phyloP scores from a whole-genome alignment of 2,888 invertebrate genomes.

The Ophion costatus region DNA sequence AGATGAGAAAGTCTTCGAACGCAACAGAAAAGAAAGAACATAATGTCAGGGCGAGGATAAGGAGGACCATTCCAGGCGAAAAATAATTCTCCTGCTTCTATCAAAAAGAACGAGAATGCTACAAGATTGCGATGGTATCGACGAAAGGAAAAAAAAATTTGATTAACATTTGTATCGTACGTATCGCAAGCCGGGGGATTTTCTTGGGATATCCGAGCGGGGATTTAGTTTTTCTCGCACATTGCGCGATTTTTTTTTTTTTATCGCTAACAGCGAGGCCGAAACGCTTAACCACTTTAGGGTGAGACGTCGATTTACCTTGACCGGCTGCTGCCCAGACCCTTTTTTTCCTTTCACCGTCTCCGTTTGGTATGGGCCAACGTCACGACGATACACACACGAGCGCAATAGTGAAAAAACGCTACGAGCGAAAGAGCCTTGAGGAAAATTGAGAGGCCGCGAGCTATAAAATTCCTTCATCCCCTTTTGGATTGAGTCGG shows the following conservation, averaged over 20 bases:
- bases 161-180: not conserved
- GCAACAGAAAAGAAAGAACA: not conserved
- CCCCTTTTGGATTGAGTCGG: not conserved
- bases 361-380: slow-evolving; percentile 4
- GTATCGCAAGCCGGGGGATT: slow-evolving; percentile 1
- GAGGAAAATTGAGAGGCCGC: slow-evolving; percentile 34
- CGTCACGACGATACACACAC: slow-evolving; percentile 10
- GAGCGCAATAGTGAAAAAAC: not conserved
- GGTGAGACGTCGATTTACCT: slow-evolving; percentile 60
- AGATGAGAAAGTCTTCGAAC: not conserved
- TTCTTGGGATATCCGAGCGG: slow-evolving; percentile 10
- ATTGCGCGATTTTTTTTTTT: slow-evolving; percentile 6
- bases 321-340: slow-evolving; percentile 53
- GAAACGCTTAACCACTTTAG: slow-evolving; percentile 57
- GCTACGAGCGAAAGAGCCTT: slow-evolving; percentile 21
- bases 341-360: slow-evolving; percentile 40
- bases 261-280: slow-evolving; percentile 26
- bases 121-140: not conserved
- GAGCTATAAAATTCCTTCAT: slow-evolving; percentile 12
- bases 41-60: not conserved
- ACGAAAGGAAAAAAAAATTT: not conserved
- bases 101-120: not conserved
- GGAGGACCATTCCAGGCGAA: not conserved
- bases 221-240: not conserved
- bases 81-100: not conserved